These are phyloP conservation scores for Listrodromus nycthemerus DNA, from an alignment of 2,888 invertebrate species.

Conservation along the genomic window DNA sequence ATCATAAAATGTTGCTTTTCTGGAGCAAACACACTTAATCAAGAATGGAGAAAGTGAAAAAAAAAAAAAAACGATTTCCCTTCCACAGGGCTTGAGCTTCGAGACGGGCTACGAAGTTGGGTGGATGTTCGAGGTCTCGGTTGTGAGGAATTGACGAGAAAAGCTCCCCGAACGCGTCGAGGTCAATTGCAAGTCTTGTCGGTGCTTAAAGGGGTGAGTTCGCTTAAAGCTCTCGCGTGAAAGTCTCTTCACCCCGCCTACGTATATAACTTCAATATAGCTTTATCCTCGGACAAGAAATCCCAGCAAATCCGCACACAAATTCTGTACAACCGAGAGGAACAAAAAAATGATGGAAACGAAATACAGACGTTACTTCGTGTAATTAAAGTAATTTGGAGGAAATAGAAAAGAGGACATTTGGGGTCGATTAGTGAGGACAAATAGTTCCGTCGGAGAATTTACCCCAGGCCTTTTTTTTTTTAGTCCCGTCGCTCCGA, in stretches of 20 bases:
- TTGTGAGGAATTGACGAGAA: constrained; percentile 49
- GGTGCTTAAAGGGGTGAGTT: constrained; percentile 52
- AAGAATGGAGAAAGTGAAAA: background rate
- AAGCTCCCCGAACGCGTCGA: constrained; percentile 49
- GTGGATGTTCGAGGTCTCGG: constrained; percentile 5
- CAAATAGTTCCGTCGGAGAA: background rate
- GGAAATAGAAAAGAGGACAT: background rate
- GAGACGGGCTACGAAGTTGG: constrained; percentile 7
- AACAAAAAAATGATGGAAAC: background rate
- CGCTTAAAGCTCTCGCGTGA: constrained; percentile 53
- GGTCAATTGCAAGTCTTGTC: constrained; percentile 50
- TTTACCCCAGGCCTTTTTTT: background rate
- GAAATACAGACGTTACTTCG: background rate
- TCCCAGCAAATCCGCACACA: background rate
- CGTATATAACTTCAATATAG: background rate
- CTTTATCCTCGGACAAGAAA: background rate
- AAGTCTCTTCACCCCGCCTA: constrained; percentile 16
- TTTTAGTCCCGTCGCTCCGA: background rate
- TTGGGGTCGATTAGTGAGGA: constrained; percentile 14
- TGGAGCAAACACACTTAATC: background rate
- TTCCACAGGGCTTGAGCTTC: background rate
- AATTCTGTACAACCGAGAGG: background rate
- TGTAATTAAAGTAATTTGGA: background rate
- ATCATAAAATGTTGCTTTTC: background rate
- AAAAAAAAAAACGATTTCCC: background rate